Base-by-base conservation (phyloP, 2,113 vertebrate species). In the Neotragus moschatus region DNA sequence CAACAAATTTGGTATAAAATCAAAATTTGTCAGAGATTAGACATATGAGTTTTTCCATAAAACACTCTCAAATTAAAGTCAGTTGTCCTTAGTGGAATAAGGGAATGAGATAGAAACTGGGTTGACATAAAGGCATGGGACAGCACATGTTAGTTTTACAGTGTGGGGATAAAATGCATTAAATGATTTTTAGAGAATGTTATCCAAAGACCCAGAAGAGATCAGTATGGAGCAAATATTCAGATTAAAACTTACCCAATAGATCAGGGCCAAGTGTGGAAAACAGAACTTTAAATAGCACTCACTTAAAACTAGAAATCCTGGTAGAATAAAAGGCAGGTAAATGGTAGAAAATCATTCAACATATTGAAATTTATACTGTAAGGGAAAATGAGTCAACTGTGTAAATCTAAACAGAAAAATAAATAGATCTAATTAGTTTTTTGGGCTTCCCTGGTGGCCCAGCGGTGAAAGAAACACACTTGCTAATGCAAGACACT, bases 221-320 rank as follows among this genome's bases (percentile, higher is more conserved):
- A 36, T 87, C 8, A 30, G 30, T 33, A 5, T 66, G n/a, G 53
- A 95, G 49, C 26, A 93, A 86, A 97, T 51, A 56, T 77, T 96
- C 12, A 79, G n/a, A n/a, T 11, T 61, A n/a, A 86, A 80, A 75
- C 80, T n/a, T 82, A 49, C 4, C 6, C 60, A 51, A 82, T 21
- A 16, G 16, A 53, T 70, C 33, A 88, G 7, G 70, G 33, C 2
- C 26, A 79, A 61, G 43, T 7, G 2, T 26, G 21, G 11, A 90
- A 60, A 88, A 86, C 8, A 94, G 3, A 84, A 89, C 3, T 92
- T 60, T 70, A 26, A 91, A 4, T 3, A 90, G 4, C 12, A 26
- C 39, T 75, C 39, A 75, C 94, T 92, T 25, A 73, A 91, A 86
- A 90, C 17, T 66, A 49, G 90, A 90, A 61, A 73, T 9, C 15